Percentiles rank a stretch among this genome's conserved stretches.
phyloP scores from a whole-genome alignment of 2,113 vertebrate species.

The Motacilla tschutschensis region DNA sequence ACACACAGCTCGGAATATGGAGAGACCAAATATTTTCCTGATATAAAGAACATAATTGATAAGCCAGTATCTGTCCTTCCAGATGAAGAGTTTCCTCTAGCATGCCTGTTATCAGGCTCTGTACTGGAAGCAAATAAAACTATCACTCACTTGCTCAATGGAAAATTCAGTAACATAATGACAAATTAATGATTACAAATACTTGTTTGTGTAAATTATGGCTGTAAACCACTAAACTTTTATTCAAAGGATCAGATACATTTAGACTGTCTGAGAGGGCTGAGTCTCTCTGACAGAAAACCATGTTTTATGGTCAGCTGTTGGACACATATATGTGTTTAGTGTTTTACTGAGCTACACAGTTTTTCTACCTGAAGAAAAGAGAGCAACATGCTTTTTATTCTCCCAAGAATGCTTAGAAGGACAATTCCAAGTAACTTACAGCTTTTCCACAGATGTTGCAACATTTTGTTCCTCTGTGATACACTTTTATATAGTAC shows the following conservation, averaged over 20 bases:
- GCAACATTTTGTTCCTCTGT: not conserved
- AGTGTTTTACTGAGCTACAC: not conserved
- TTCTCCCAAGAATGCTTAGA: not conserved
- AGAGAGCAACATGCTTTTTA: not conserved
- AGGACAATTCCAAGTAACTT: not conserved
- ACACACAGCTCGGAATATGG: not conserved
- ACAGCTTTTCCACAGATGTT: not conserved
- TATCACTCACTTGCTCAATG: not conserved
- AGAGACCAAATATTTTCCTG: not conserved
- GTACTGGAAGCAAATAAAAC: not conserved
- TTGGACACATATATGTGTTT: rapidly evolving
- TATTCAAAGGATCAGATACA: not conserved
- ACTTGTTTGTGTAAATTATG: not conserved
- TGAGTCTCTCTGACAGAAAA: not conserved
- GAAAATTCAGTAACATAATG: not conserved
- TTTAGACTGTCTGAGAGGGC: rapidly evolving
- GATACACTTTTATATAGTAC: not conserved
- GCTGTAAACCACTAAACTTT: not conserved
- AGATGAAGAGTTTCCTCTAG: not conserved
- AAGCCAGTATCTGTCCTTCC: not conserved
- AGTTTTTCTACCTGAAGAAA: not conserved
- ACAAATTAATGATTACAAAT: not conserved
- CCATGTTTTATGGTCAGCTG: rapidly evolving
- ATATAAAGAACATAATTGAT: not conserved
- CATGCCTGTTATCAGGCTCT: not conserved